Evolutionary conservation across 2,113 vertebrate genomes (phyloP), one percentile per base, ranked within the genome.

Genomic region (Dinomys branickii): DNA sequence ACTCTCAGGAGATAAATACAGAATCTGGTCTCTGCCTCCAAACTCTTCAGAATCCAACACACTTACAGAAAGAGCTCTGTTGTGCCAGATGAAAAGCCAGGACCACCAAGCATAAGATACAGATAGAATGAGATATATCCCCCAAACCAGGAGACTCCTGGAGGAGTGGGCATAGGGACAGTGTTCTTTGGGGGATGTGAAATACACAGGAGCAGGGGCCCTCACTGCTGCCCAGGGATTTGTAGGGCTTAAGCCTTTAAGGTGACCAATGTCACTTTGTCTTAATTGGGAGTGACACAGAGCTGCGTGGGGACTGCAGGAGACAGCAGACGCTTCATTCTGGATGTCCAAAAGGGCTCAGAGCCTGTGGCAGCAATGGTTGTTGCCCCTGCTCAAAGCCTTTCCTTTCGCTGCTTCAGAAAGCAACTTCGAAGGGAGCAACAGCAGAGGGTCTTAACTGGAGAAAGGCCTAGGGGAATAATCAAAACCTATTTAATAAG

Each of bases 331-430:
- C 11, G n/a, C 26, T 52, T 5, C 50, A 0, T 61, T 75, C 16
- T 44, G 52, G 1, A 35, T 47, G 12, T 38, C 1, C 9, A n/a
- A 54, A 63, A 77, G 58, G 3, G 1, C 52, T 54, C 38, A 6
- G 17, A n/a, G 3, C 7, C 0, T 19, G 24, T 3, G 3, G 14
- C 41, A 13, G 20, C 30, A 11, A 5, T 0, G 28, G 5, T 28
- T 2, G 54, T 33, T 17, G 35, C 7, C 1, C 10, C 2, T 0
- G 4, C 19, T n/a, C 24, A 5, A 2, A 52, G 47, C n/a, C n/a
- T n/a, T n/a, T n/a, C n/a, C 3, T 0, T 10, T 0, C 0, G 52
- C 69, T 56, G 19, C 35, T 16, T n/a, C 17, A 47, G 28, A 67
- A 67, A 59, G 54, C n/a, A 52, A 14, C 28, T 24, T 0, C 28